Conservation (phyloP, 92 coral and sea anemone species). For the Diadumene lineata region DNA sequence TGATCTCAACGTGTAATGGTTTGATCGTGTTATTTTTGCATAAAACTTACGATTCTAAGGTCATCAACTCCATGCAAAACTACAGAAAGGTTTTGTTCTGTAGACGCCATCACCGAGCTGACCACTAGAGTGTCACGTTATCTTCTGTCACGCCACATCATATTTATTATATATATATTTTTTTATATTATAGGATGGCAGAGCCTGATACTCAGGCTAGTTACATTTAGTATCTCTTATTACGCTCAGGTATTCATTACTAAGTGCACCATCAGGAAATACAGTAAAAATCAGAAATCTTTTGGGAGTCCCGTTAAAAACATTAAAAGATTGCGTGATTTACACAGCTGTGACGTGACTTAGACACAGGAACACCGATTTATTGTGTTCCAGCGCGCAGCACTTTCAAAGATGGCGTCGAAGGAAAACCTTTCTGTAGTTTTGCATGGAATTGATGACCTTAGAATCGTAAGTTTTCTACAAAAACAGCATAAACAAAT, state of each 20-base stretch:
- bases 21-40: background rate
- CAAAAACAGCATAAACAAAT: background rate
- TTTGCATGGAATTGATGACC: conserved; percentile 74
- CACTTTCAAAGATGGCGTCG: conserved; percentile 47
- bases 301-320: too few relatives aligned
- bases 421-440: conserved; percentile 80
- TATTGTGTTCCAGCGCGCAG: background rate
- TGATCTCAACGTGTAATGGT: background rate
- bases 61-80: conserved; percentile 80
- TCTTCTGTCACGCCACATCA: too few relatives aligned
- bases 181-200: too few relatives aligned
- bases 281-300: too few relatives aligned
- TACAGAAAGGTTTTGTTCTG: conserved; percentile 70
- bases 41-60: conserved; percentile 68
- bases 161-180: too few relatives aligned
- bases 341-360: background rate
- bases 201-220: too few relatives aligned
- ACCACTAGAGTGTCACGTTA: too few relatives aligned
- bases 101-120: conserved; percentile 52
- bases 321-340: background rate
- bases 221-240: too few relatives aligned
- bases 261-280: too few relatives aligned
- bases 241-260: too few relatives aligned
- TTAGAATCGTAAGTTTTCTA: conserved; percentile 65
- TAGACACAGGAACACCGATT: too few relatives aligned